Base-by-base conservation (phyloP, 2,888 invertebrate species). In the Lagria hirta region DNA sequence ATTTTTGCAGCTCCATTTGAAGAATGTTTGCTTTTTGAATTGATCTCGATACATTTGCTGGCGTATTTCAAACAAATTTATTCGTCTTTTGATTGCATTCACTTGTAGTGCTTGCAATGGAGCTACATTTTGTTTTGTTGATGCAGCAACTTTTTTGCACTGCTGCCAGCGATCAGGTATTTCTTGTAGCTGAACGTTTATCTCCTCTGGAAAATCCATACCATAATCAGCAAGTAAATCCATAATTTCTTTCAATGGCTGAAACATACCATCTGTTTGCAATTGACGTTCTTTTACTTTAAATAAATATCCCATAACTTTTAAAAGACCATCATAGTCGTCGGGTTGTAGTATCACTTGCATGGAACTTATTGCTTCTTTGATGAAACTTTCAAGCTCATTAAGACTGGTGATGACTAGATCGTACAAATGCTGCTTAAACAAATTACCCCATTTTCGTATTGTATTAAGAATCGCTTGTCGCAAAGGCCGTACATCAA, bases 61-160 rank as follows among this genome's bases (percentile, higher is more conserved):
- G 27, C 85, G 78, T 32, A 86, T 80, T 58, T 90, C 90, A 66
- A 91, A 89, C 27, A 88, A 79, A 4, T 82, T 80, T 35, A 92
- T 84, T 36, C 89, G 82, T 65, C 88, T 87, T 43, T 89, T 83
- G 54, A 96, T 86, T 32, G 89, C 83, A 40, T 88, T 86, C 1
- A 92, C 89, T 71, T 97, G 94, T 45, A 84, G 84, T 2, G 90
- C 86, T 69, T 94, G 90, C 47, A 95, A 75, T 10, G 96, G 94
- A 1, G 86, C 87, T 21, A 95, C 90, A 28, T 82, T 78, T 67
- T 92, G 91, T 69, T 91, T 92, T 30, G 89, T 83, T 34, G 84
- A 81, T 2, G 88, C 83, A 1, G 89, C 86, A 43, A 86, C 64
- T 71, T 90, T 91, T 68, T 94, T 91, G 4, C 91, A 78, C 56